Evolutionary conservation across 2,113 vertebrate genomes (phyloP), one percentile per base, ranked within the genome.

Genomic region (Bubalus kerabau): DNA sequence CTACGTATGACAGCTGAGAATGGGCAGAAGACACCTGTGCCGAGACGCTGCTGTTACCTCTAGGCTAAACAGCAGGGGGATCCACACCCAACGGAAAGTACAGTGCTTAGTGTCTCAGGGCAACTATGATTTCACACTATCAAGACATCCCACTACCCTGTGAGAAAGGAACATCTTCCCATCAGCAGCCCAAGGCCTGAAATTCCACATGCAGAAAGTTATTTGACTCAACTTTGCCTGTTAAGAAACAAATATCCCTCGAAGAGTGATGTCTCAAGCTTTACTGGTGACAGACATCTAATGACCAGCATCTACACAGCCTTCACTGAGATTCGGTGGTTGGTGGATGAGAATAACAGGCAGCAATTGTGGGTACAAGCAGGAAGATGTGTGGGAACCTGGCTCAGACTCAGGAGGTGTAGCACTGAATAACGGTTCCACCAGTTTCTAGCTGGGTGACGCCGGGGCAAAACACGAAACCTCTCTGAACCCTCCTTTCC

Each of bases 281-380:
- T 78, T 91, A 46, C 8, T 52, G 82, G 81, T 85, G 91, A 43
- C 8, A 14, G 40, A 40, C 2, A 4, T 30, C 19, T 26, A 7
- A 11, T 1, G 9, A 50, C 6, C 6, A 43, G 23, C 0, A 3
- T 50, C 76, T 13, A 9, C 43, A 40, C 19, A 52, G 76, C 43
- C 50, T n/a, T 57, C 59, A 15, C 62, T 67, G 71, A 87, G 57
- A 3, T 40, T 17, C 52, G 46, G 14, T 2, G 7, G 7, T 43
- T 32, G 62, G 48, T 13, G 36, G 26, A 40, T 50, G 81, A 50
- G 40, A 67, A n/a, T 6, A 83, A 48, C 23, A 16, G 13, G 1
- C 24, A 57, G n/a, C 2, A 2, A 4, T 4, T 5, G 23, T 30
- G 32, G n/a, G 36, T 23, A 6, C 5, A 0, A 14, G n/a, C 28